These are phyloP conservation scores for Eupsittula cactorum DNA, from an alignment of 2,113 vertebrate genomes.

Conservation along the genomic window DNA sequence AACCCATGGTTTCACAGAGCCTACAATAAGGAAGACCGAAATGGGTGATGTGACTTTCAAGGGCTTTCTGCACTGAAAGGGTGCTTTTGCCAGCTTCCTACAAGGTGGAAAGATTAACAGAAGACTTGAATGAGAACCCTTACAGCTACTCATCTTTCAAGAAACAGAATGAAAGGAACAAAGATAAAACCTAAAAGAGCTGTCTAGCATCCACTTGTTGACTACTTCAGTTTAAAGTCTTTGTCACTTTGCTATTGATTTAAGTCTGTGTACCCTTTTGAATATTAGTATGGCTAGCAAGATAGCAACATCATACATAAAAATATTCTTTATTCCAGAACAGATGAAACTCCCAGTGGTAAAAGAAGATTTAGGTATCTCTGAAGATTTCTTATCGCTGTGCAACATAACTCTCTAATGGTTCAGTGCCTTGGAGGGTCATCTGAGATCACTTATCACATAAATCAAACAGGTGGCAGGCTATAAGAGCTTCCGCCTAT, in stretches of 20 bases:
- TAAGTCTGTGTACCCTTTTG: conserved; percentile 64
- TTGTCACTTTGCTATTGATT: conserved; percentile 63
- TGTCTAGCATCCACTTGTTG: conserved; percentile 19
- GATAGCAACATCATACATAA: conserved; percentile 70
- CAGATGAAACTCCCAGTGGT: conserved; percentile 60
- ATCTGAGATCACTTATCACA: conserved; percentile 70
- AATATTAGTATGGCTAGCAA: conserved; percentile 69
- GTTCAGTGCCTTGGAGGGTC: conserved; percentile 72
- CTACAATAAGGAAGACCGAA: background rate
- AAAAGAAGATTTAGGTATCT: conserved; percentile 73
- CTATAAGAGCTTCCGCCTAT: conserved; percentile 56
- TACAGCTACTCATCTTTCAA: conserved; percentile 45
- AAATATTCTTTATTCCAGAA: conserved; percentile 65
- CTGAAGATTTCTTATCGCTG: conserved; percentile 75
- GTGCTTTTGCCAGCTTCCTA: background rate
- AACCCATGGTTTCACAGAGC: conserved; percentile 19
- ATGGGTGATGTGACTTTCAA: conserved; percentile 1
- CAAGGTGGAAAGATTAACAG: conserved; percentile 60
- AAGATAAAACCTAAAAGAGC: conserved; percentile 49
- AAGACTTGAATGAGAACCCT: conserved; percentile 31
- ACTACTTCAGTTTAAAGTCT: conserved; percentile 55
- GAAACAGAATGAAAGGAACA: conserved; percentile 52
- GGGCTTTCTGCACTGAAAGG: conserved; percentile 13
- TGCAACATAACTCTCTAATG: conserved; percentile 71
- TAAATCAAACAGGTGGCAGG: conserved; percentile 72